Evolutionary conservation across 2,797 vertebrate genomes (phyloP).

Genomic region (Amblyraja radiata): DNA sequence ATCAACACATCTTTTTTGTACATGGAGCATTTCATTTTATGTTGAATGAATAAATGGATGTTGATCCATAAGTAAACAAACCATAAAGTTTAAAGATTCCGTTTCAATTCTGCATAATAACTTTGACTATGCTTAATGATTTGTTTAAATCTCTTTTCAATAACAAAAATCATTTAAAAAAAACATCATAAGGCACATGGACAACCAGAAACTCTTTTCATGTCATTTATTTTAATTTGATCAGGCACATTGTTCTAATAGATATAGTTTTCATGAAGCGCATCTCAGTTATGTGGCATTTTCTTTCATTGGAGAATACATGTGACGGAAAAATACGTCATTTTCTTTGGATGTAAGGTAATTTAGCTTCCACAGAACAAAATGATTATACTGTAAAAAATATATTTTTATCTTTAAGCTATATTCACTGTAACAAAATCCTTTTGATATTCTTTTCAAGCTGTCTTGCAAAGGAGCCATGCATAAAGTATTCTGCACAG

Average conservation of each 20-base stretch:
- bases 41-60: neutral
- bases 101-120: neutral
- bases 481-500: neutral
- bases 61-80: neutral
- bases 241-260: neutral
- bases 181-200: neutral
- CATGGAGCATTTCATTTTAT: neutral
- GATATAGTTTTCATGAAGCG: neutral
- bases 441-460: neutral
- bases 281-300: neutral
- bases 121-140: neutral
- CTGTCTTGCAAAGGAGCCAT: neutral
- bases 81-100: neutral
- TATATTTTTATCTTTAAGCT: neutral
- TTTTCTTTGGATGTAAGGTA: neutral
- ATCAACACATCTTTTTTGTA: neutral
- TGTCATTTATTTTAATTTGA: neutral
- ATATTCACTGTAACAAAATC: neutral
- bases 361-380: neutral
- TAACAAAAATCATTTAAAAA: neutral
- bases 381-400: neutral
- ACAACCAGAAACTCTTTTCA: neutral
- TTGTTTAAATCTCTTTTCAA: neutral
- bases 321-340: neutral
- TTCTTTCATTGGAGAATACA: neutral